phyloP scores from a whole-genome alignment of 2,113 vertebrate genomes.

The Struthidea cinerea region DNA sequence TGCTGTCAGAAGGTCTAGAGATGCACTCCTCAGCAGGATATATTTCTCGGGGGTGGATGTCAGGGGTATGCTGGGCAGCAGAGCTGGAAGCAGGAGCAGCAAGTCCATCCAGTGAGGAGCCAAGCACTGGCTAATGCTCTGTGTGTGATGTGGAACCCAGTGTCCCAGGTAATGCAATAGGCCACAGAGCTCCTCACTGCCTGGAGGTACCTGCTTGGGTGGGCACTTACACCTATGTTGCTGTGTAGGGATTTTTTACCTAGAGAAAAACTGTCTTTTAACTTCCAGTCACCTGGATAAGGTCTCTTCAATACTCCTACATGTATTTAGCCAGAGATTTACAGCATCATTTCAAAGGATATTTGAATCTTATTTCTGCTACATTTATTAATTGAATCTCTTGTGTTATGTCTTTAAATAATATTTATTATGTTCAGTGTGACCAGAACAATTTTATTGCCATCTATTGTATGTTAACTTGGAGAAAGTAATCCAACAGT shows the following conservation, averaged over 20 bases:
- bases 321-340: not conserved
- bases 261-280: not conserved
- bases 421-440: not conserved
- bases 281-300: not conserved
- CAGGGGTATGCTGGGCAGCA: not conserved
- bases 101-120: not conserved
- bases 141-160: rapidly evolving
- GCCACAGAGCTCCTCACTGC: not conserved
- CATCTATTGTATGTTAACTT: not conserved
- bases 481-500: not conserved
- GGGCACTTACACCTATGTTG: not conserved
- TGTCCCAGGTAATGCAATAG: rapidly evolving
- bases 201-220: not conserved
- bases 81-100: not conserved
- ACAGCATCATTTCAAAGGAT: not conserved
- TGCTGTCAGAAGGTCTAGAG: not conserved
- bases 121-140: not conserved
- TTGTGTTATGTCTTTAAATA: not conserved
- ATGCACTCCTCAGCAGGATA: rapidly evolving
- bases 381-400: not conserved
- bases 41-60: not conserved
- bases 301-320: not conserved
- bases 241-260: not conserved
- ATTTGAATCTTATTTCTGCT: not conserved
- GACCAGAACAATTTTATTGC: not conserved